These are phyloP conservation scores for Neolamprologus kungweensis DNA, from an alignment of 2,113 vertebrate species.

Conservation along the genomic window DNA sequence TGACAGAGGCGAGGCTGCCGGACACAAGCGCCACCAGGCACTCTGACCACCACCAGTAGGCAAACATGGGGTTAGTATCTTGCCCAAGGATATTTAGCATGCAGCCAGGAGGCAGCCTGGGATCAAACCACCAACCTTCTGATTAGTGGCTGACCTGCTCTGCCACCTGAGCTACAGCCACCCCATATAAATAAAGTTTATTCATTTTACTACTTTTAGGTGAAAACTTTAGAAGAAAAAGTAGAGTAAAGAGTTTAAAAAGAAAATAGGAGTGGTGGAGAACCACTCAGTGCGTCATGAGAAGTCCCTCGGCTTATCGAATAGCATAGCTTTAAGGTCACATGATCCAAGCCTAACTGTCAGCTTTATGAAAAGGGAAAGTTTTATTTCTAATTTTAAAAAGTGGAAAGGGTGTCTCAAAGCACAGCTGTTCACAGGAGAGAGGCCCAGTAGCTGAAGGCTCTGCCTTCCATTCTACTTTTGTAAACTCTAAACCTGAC, in stretches of 20 bases:
- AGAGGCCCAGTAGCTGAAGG: neutral
- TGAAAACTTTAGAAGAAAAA: neutral
- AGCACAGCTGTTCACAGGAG: neutral
- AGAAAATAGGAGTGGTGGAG: neutral
- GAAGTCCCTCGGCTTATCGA: rapidly evolving
- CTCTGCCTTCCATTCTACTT: neutral
- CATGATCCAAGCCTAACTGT: neutral
- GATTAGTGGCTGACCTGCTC: too few species aligned
- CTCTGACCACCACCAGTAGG: too few species aligned
- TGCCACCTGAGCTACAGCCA: too few species aligned
- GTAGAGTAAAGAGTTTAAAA: neutral
- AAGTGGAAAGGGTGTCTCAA: neutral
- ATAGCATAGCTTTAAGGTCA: neutral
- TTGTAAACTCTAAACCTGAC: neutral
- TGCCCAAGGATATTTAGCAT: too few species aligned
- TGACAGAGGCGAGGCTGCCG: too few species aligned
- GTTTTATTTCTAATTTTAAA: neutral
- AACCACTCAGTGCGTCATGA: neutral
- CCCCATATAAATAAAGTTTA: neutral
- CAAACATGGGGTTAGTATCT: too few species aligned
- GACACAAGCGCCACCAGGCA: rapidly evolving
- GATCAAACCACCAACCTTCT: too few species aligned
- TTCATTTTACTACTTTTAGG: neutral
- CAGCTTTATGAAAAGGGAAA: neutral
- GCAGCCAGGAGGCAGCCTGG: too few species aligned